Base-by-base conservation (phyloP, 37 sponge, comb jelly and placozoan species). In the Petrosia ficiformis region DNA sequence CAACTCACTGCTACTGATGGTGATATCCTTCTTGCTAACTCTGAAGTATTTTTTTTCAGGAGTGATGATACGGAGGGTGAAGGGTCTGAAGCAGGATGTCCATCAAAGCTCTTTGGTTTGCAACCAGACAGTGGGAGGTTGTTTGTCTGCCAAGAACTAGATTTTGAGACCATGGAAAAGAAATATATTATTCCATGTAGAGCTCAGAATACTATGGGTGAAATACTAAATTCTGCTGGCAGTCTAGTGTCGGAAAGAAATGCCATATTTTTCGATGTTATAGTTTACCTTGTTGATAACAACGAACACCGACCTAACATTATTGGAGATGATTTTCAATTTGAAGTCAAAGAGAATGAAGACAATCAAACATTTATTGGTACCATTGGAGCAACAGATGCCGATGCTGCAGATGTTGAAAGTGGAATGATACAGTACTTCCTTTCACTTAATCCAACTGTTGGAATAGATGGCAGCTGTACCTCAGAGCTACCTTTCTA, bases 301-400 rank as follows among this genome's bases (percentile, higher is more conserved):
- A 84, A 87, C 41, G 88, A 87, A 44, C 65, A 87, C n/a, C 73
- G 82, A 19, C 88, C 88, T 39, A 21, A 41, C 1, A 59, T 87
- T 28, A 42, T 36, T 22, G 34, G 57, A 24, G 70, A 56, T 43
- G 56, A 80, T 16, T 82, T 73, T 39, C 41, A 24, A 48, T 59
- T 80, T 26, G 21, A 34, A 65, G 64, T 73, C 58, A 37, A 32
- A 31, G 82, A 77, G 31, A 89, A 84, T 72, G 28, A 41, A 40
- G 29, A 19, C 67, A 54, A 39, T 14, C 2, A 28, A 64, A 80
- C 81, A 73, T 59, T 65, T 14, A 21, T 71, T 24, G 60, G 34
- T 25, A 38, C 11, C 8, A 41, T 85, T 24, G 38, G 21, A 8
- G 79, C 83, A 14, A 77, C 57, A 3, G 92, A 91, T 59, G 61